Percentiles rank a stretch among this genome's conserved stretches.
phyloP scores from a whole-genome alignment of 2,113 vertebrate species.

The Otis tarda region DNA sequence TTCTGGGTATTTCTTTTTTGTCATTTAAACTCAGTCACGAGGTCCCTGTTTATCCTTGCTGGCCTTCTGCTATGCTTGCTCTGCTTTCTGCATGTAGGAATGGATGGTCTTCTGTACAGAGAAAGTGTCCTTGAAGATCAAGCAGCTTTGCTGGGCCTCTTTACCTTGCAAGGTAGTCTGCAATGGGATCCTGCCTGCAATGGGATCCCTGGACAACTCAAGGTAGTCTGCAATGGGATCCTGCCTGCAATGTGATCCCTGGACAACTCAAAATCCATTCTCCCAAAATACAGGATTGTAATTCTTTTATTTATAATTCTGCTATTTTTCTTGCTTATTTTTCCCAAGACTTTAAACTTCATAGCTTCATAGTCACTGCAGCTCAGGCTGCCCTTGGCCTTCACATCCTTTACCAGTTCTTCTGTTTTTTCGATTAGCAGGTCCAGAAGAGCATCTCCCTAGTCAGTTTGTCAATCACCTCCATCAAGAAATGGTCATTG shows the following conservation, averaged over 20 bases:
- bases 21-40: not conserved
- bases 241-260: not conserved
- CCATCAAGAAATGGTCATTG: not conserved
- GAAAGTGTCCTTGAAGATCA: not conserved
- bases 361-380: not conserved
- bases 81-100: not conserved
- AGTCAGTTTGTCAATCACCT: not conserved
- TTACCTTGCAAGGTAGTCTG: not conserved
- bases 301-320: not conserved
- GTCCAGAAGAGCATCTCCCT: not conserved
- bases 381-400: not conserved
- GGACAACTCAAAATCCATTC: not conserved
- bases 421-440: not conserved
- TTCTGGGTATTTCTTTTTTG: not conserved
- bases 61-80: not conserved
- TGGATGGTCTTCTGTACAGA: not conserved
- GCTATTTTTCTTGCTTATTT: not conserved
- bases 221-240: not conserved
- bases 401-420: not conserved
- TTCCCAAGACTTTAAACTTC: not conserved
- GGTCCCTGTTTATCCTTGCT: not conserved
- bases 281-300: not conserved
- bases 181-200: not conserved
- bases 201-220: not conserved
- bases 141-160: not conserved